These are phyloP conservation scores for Amphiura filiformis DNA, from an alignment of 35 echinoderm and acorn worm genomes.

Conservation along the genomic window DNA sequence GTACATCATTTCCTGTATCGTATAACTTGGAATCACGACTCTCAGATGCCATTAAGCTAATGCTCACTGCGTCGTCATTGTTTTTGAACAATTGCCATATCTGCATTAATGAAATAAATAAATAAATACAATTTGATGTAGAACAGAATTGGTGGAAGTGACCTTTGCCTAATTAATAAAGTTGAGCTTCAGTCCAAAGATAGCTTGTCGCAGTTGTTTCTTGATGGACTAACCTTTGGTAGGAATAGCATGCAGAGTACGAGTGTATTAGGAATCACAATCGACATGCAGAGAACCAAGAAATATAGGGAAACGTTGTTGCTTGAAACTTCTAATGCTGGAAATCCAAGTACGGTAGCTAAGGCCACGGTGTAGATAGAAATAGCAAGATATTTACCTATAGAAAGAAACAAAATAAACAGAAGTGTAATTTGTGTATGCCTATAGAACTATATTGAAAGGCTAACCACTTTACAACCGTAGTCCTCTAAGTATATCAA, in stretches of 20 bases:
- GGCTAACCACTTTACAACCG: neutral
- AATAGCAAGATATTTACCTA: slow-evolving; percentile 38
- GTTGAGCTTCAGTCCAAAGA: no score
- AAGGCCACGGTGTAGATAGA: slow-evolving; percentile 29
- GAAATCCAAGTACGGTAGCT: neutral
- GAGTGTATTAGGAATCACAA: slow-evolving; percentile 10
- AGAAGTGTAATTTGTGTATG: neutral
- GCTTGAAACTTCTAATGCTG: neutral
- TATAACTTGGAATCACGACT: no score
- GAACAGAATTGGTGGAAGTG: no score
- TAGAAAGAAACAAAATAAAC: neutral
- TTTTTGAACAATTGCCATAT: no score
- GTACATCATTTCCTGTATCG: no score
- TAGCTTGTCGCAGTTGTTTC: no score
- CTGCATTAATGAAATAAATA: no score
- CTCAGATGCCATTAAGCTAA: no score
- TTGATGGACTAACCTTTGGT: slow-evolving; percentile 12
- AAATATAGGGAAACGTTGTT: slow-evolving; percentile 5
- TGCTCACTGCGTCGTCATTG: no score
- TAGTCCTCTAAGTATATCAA: neutral
- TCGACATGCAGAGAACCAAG: neutral
- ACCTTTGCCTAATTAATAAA: no score
- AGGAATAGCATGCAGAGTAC: slow-evolving; percentile 23
- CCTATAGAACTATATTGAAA: neutral
- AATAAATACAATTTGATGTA: no score